Base-by-base conservation (phyloP, 2,888 invertebrate genomes). In the Lapara coniferarum region DNA sequence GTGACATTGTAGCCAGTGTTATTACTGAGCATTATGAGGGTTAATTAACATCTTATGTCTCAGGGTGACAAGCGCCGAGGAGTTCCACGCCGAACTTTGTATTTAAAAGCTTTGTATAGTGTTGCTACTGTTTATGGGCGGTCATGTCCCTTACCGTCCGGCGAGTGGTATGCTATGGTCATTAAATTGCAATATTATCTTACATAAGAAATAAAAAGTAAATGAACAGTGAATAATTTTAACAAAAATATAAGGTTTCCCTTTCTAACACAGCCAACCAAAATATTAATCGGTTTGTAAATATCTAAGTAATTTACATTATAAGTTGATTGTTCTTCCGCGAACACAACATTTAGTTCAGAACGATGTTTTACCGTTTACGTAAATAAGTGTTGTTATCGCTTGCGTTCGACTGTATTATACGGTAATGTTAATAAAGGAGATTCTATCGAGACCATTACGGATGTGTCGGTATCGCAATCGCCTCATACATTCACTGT, bases 371-470 rank as follows among this genome's bases (percentile, higher is more conserved):
- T 3, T 6, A n/a, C n/a, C n/a, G n/a, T 10, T 19, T 63, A 49
- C 49, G 63, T 46, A 63, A 49, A 63, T 46, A 46, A 49, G 12
- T 49, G 49, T 49, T 46, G n/a, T 10, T 63, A 19, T 63, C 8
- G 16, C 13, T 63, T 63, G 46, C 46, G 12, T 19, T 19, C 19
- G 53, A 53, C 16, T 59, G 2, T 44, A 44, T 63, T 63, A 63
- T 63, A 63, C 63, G 12, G 49, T 63, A 49, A 13, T 49, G 49
- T 63, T 63, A 63, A 44, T 14, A 58, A 59, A 59, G 30, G 51
- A 75, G 76, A 77, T 77, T 55, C 66, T 74, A 72, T 77, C 76
- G 44, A 46, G 49, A 58, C 71, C 69, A 69, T 76, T 63, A 75
- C 70, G 74, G 73, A 72, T 63, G 63, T 63, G 49, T 44, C 7